Percentiles rank a stretch among this genome's conserved stretches.
Evolutionary conservation across 2,113 vertebrate species (phyloP).

Genomic region (Mohoua ochrocephala): DNA sequence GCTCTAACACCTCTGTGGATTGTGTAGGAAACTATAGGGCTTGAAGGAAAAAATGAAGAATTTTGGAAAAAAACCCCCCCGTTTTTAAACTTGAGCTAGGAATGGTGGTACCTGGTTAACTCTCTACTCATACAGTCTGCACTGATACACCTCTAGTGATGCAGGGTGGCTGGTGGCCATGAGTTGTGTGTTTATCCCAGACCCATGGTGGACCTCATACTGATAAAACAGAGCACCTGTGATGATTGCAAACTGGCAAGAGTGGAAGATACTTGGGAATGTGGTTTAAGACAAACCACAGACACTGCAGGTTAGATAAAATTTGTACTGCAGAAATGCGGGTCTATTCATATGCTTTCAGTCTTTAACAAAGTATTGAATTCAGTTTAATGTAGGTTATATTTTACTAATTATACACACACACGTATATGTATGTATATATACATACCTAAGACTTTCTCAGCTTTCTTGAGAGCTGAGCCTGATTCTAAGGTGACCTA

Average conservation of each 20-base stretch:
- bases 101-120: not conserved
- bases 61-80: not conserved
- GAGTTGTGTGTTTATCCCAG: not conserved
- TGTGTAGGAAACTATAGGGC: not conserved
- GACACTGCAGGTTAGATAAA: not conserved
- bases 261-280: not conserved
- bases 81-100: not conserved
- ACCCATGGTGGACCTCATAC: not conserved
- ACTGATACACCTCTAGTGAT: not conserved
- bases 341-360: not conserved
- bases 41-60: not conserved
- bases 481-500: not conserved
- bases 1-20: not conserved
- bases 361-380: not conserved
- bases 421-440: rapidly evolving
- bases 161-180: not conserved
- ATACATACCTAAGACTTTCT: not conserved
- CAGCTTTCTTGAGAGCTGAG: not conserved
- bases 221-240: not conserved
- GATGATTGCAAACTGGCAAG: not conserved
- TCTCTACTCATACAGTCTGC: not conserved
- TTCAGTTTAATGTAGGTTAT: not conserved
- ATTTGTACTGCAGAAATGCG: not conserved
- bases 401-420: not conserved
- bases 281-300: not conserved